phyloP scores from a whole-genome alignment of 2,888 invertebrate genomes.

The Cacoxenus indagator region DNA sequence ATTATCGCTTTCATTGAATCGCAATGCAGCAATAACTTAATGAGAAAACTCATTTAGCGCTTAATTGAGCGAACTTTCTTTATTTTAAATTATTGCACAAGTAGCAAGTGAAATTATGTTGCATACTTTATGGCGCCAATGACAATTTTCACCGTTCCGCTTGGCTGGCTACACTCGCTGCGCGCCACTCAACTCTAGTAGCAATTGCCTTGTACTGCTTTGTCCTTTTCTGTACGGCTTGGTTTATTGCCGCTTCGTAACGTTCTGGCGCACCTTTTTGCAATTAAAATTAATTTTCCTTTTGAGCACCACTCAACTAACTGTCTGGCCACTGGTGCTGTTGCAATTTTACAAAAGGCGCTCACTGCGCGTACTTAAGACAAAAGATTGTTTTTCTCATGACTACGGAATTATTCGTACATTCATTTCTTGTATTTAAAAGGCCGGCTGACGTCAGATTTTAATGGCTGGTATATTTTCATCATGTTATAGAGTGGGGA shows the following conservation, averaged over 20 bases:
- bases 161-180: background rate
- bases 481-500: no score
- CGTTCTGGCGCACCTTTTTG: conserved; percentile 34
- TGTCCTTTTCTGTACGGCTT: background rate
- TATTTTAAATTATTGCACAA: background rate
- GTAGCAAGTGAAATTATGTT: background rate
- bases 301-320: conserved; percentile 42
- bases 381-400: no score
- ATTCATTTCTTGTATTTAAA: no score
- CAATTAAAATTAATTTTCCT: conserved; percentile 53
- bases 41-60: conserved; percentile 2
- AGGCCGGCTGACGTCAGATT: no score
- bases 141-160: background rate
- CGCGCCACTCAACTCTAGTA: background rate
- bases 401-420: no score
- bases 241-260: conserved; percentile 7
- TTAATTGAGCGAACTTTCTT: background rate
- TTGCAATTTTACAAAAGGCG: conserved; percentile 25
- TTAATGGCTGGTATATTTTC: no score
- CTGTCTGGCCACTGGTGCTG: background rate
- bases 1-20: conserved; percentile 15
- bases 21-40: background rate
- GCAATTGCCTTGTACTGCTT: background rate
- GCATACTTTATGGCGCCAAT: conserved; percentile 4
- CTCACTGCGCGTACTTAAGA: conserved; percentile 37